phyloP scores from a whole-genome alignment of 1,140 invertebrate species.

The Philopotamus ludificatus region DNA sequence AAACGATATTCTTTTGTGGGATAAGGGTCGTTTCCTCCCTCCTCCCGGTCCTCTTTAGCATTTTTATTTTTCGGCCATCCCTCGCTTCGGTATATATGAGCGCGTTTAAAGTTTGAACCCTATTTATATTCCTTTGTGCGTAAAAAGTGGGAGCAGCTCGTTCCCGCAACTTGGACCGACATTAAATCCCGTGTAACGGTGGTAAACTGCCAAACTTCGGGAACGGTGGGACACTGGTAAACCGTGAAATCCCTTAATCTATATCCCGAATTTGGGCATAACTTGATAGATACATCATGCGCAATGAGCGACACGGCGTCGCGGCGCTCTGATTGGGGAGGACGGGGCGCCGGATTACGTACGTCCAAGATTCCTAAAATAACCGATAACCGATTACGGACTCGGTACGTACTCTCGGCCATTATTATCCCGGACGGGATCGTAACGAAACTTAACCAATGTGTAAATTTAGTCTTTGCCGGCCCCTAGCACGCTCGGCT shows the following conservation, averaged over 20 bases:
- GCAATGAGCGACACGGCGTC: too few relatives aligned
- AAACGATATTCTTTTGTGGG: conserved; percentile 1
- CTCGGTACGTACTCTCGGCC: too few relatives aligned
- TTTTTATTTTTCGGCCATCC: neutral
- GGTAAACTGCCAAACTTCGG: conserved; percentile 15
- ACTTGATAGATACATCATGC: too few relatives aligned
- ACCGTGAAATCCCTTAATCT: conserved; percentile 24
- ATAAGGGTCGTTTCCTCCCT: neutral
- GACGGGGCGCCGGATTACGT: too few relatives aligned
- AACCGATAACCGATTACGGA: too few relatives aligned
- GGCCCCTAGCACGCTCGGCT: too few relatives aligned
- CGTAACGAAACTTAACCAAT: too few relatives aligned
- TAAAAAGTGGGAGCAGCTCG: conserved; percentile 30
- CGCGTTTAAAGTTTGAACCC: conserved; percentile 15
- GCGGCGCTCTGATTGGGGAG: too few relatives aligned
- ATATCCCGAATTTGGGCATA: too few relatives aligned
- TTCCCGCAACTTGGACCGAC: conserved; percentile 19
- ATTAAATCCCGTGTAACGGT: conserved; percentile 26
- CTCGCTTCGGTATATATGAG: neutral
- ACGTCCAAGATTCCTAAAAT: too few relatives aligned
- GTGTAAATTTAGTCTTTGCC: too few relatives aligned
- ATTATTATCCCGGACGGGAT: too few relatives aligned
- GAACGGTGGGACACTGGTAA: conserved; percentile 3
- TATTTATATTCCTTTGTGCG: conserved; percentile 31
- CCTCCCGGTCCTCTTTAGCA: neutral